Conservation (phyloP, 2,113 vertebrate species). For the Lasiurus borealis region DNA sequence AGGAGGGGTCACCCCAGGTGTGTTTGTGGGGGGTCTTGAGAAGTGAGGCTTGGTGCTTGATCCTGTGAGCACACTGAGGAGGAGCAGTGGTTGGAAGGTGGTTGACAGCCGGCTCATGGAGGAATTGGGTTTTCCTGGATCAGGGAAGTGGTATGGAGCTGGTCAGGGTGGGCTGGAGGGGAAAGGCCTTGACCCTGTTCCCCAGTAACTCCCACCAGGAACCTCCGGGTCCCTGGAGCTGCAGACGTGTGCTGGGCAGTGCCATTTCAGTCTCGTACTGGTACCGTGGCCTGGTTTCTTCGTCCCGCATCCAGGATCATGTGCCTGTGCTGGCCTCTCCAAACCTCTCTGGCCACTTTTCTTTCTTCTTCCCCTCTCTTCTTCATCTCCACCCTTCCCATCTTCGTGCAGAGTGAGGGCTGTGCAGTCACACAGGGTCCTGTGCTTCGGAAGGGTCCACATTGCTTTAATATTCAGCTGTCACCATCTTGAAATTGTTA, state of each 20-base stretch:
- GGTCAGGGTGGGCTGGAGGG: background rate
- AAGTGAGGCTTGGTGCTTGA: background rate
- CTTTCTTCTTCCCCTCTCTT: no score
- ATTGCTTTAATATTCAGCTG: background rate
- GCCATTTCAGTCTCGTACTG: background rate
- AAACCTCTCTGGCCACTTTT: background rate
- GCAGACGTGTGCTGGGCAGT: rapidly evolving
- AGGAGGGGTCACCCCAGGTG: no score
- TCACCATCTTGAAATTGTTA: background rate
- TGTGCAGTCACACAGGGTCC: background rate
- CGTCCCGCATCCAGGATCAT: background rate
- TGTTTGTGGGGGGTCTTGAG: background rate
- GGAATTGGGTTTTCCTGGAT: background rate
- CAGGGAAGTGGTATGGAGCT: background rate
- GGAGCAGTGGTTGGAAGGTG: background rate
- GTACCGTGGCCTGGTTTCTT: background rate
- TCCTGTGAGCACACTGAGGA: background rate
- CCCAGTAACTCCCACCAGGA: background rate
- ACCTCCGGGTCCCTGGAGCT: rapidly evolving
- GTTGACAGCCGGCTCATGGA: background rate
- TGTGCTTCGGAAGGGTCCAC: background rate
- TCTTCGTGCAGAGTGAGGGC: background rate
- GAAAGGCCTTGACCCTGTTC: background rate
- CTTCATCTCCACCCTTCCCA: background rate
- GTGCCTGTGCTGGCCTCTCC: background rate